phyloP scores from a whole-genome alignment of 2,113 vertebrate species.

The Perca flavescens region DNA sequence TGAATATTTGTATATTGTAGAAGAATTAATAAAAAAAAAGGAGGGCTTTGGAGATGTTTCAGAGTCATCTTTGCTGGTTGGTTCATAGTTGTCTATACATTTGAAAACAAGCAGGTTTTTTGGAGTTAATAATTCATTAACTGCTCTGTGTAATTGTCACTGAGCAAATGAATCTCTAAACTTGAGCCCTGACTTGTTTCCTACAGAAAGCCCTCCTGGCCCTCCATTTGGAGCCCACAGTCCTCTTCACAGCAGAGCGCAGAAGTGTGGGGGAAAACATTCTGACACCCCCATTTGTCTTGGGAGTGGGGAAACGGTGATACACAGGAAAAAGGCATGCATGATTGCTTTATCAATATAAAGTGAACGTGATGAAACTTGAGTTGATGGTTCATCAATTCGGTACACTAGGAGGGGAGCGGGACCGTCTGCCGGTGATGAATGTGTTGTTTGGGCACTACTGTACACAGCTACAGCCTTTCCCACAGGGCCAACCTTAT shows the following conservation, averaged over 20 bases:
- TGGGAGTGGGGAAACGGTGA: slow-evolving; percentile 44
- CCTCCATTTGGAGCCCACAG: slow-evolving; percentile 6
- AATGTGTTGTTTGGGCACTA: slow-evolving; percentile 66
- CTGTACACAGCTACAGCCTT: slow-evolving; percentile 42
- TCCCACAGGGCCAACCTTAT: not conserved
- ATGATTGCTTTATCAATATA: slow-evolving; percentile 80
- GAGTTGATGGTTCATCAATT: slow-evolving; percentile 76
- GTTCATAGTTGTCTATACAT: not conserved
- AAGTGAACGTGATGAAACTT: slow-evolving; percentile 73
- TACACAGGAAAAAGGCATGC: slow-evolving; percentile 64
- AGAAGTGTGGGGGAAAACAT: slow-evolving; percentile 3
- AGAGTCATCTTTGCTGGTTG: not conserved
- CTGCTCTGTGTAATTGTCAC: not conserved
- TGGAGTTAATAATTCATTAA: not conserved
- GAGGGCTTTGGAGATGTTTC: slow-evolving; percentile 9
- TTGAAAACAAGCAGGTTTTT: not conserved
- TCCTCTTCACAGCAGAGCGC: slow-evolving; percentile 32
- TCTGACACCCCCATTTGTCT: slow-evolving; percentile 75
- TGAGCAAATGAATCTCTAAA: not conserved
- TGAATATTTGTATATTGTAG: slow-evolving; percentile 31
- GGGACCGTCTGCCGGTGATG: slow-evolving; percentile 61
- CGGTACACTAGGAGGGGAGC: slow-evolving; percentile 51
- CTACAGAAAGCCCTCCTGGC: slow-evolving; percentile 3
- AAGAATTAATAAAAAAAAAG: slow-evolving; percentile 10
- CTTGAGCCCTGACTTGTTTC: not conserved